These are phyloP conservation scores for Agriopis leucophaearia DNA, from an alignment of 2,888 invertebrate genomes.

Conservation along the genomic window DNA sequence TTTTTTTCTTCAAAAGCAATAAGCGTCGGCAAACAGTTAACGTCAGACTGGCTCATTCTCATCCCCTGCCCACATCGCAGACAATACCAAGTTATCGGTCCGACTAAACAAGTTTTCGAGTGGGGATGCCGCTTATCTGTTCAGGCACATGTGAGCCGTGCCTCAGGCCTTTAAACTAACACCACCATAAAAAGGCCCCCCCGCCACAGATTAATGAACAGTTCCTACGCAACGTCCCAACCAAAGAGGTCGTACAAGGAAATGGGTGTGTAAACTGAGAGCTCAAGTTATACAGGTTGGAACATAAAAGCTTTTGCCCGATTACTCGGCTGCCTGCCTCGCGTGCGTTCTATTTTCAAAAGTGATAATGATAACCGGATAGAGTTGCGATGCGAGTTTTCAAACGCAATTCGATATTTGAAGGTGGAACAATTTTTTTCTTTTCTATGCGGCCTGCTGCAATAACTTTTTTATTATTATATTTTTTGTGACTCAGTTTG, in stretches of 20 bases:
- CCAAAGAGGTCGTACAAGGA: conserved; percentile 75
- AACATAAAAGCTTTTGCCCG: conserved; percentile 81
- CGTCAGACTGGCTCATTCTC: conserved; percentile 51
- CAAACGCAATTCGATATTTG: conserved; percentile 41
- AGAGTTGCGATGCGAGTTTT: conserved; percentile 51
- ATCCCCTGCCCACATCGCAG: conserved; percentile 64
- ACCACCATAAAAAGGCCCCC: conserved; percentile 69
- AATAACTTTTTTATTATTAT: conserved; percentile 3
- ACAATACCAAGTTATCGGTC: conserved; percentile 80
- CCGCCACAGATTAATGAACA: conserved; percentile 49
- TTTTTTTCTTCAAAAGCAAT: conserved; percentile 47
- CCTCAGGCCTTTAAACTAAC: conserved; percentile 79
- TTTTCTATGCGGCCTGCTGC: conserved; percentile 2
- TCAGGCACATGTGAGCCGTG: conserved; percentile 79
- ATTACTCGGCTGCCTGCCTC: conserved; percentile 81
- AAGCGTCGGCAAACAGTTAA: conserved; percentile 55
- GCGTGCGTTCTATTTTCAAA: conserved; percentile 85
- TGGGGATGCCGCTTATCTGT: conserved; percentile 84
- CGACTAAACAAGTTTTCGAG: conserved; percentile 82
- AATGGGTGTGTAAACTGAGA: conserved; percentile 71
- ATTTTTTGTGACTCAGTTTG: conserved; percentile 1
- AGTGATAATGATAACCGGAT: conserved; percentile 84
- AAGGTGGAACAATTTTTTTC: conserved; percentile 17
- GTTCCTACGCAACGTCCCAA: conserved; percentile 45
- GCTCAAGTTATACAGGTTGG: conserved; percentile 66